Evolutionary conservation across 2,113 vertebrate genomes (phyloP).

Genomic region (Dendrocopos noguchii): DNA sequence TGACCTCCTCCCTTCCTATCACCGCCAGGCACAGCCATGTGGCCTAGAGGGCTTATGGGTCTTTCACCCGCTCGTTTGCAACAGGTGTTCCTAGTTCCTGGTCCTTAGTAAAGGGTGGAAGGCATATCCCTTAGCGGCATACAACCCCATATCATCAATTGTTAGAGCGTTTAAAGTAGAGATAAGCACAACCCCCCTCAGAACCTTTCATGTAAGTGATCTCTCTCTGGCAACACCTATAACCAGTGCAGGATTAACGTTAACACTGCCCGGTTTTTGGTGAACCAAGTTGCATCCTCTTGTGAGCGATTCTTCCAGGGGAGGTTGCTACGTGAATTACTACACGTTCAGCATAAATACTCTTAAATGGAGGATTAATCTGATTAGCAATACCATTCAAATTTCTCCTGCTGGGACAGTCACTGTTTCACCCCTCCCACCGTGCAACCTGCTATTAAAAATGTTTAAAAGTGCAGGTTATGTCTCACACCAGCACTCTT

Average conservation of each 20-base stretch:
- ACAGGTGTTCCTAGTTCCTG: too few relatives aligned
- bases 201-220: rapidly evolving
- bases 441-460: background rate
- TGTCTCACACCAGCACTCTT: background rate
- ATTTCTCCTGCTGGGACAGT: background rate
- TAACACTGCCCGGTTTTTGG: rapidly evolving
- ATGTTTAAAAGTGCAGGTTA: background rate
- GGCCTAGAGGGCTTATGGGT: rapidly evolving
- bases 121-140: background rate
- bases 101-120: rapidly evolving
- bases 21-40: rapidly evolving
- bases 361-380: background rate
- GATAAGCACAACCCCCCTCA: background rate
- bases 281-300: background rate
- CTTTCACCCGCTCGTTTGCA: too few relatives aligned
- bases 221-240: rapidly evolving
- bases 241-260: background rate
- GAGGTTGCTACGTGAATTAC: background rate
- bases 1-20: rapidly evolving
- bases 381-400: background rate
- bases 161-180: background rate
- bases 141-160: rapidly evolving
- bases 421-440: too few relatives aligned
- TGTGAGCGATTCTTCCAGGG: background rate
- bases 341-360: rapidly evolving